Conservation (phyloP, 1,140 invertebrate species). For the Philopotamus ludificatus region DNA sequence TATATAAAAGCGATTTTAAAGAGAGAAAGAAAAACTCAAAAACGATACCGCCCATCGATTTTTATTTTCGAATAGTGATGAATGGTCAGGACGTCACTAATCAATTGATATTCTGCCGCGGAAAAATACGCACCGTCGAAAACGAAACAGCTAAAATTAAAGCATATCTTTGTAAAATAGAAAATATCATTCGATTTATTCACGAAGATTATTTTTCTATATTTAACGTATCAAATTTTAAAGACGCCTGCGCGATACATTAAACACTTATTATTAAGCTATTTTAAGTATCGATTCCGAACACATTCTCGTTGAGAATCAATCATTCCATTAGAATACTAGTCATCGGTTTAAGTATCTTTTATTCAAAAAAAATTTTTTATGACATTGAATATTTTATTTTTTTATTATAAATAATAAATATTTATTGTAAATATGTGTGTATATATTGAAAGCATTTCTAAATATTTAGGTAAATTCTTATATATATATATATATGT, state of each 20-base stretch:
- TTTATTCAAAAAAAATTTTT: too few relatives aligned
- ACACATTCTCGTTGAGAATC: too few relatives aligned
- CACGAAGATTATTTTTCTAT: conserved; percentile 80
- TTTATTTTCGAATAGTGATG: conserved; percentile 79
- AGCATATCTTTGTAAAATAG: conserved; percentile 74
- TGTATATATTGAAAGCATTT: too few relatives aligned
- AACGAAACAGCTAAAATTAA: conserved; percentile 48
- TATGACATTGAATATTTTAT: too few relatives aligned
- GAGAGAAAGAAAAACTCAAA: conserved; percentile 56
- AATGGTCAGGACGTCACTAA: conserved; percentile 87
- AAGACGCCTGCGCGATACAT: conserved; percentile 70
- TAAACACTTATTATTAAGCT: too few relatives aligned
- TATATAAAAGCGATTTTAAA: conserved; percentile 65
- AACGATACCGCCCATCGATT: conserved; percentile 59
- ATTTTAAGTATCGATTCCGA: too few relatives aligned
- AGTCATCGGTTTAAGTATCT: too few relatives aligned
- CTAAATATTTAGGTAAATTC: too few relatives aligned
- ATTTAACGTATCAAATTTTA: conserved; percentile 82
- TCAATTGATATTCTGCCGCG: conserved; percentile 76
- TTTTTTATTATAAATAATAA: too few relatives aligned
- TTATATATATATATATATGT: too few relatives aligned
- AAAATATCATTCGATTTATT: conserved; percentile 79
- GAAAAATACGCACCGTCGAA: conserved; percentile 48
- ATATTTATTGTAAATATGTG: too few relatives aligned
- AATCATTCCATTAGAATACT: too few relatives aligned